Evolutionary conservation across 2,113 vertebrate genomes (phyloP).

Genomic region (Cisticola juncidis): DNA sequence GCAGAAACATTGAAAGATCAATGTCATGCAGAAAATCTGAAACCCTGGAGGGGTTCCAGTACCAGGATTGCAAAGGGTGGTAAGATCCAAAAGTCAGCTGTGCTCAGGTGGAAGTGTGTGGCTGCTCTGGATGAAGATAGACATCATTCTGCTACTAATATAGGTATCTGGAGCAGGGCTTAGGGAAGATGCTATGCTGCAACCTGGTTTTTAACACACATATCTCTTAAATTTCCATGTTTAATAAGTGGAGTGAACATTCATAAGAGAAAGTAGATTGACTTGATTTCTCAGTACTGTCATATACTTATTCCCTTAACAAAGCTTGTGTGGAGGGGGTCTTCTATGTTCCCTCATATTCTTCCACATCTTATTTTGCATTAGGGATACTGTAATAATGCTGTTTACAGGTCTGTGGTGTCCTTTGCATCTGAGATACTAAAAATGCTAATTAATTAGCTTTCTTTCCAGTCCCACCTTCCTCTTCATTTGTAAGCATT

Average conservation of each 20-base stretch:
- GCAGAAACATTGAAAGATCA: not conserved
- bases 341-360: not conserved
- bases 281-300: not conserved
- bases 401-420: not conserved
- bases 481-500: not conserved
- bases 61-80: not conserved
- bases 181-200: not conserved
- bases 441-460: not conserved
- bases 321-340: not conserved
- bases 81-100: not conserved
- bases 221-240: not conserved
- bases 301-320: not conserved
- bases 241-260: not conserved
- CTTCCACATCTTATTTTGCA: not conserved
- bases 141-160: not conserved
- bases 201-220: not conserved
- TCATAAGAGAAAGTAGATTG: not conserved
- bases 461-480: not conserved
- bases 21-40: not conserved
- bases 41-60: not conserved
- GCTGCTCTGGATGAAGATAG: not conserved
- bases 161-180: not conserved
- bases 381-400: not conserved
- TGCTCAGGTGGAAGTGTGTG: not conserved
- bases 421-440: not conserved